phyloP scores from a whole-genome alignment of 2,888 invertebrate genomes.

The Arrhopalites spinosus region DNA sequence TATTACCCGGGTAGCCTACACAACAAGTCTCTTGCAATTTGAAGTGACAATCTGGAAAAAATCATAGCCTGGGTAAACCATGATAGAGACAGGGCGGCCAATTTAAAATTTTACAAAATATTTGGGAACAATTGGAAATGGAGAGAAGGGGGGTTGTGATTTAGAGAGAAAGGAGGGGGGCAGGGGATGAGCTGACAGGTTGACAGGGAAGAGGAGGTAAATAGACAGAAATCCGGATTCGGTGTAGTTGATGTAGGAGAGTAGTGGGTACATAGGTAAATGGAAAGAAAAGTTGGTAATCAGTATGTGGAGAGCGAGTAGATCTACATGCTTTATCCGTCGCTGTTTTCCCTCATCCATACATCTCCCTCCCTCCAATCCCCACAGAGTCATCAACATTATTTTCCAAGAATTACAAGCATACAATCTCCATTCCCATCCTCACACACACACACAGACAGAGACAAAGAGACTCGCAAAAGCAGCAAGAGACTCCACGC shows the following conservation, averaged over 20 bases:
- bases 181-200: not conserved
- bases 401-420: constrained; percentile 50
- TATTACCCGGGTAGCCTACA: no score
- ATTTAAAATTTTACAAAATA: no score
- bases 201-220: constrained; percentile 24
- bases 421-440: constrained; percentile 30
- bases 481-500: constrained; percentile 33
- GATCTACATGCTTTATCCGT: no score
- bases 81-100: no score
- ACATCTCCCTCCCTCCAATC: constrained; percentile 44
- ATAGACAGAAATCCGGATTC: not conserved
- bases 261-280: not conserved
- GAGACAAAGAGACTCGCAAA: not conserved
- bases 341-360: constrained; percentile 39
- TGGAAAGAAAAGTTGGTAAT: no score
- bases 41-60: no score
- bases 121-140: no score
- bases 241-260: not conserved
- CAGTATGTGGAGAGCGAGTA: not conserved
- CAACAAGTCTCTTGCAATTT: no score
- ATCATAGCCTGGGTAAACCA: no score
- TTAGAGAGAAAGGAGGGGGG: not conserved
- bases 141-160: no score
- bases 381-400: constrained; percentile 54
- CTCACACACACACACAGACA: not conserved